These are phyloP conservation scores for Periophthalmus magnuspinnatus DNA, from an alignment of 2,797 vertebrate species.

Conservation along the genomic window DNA sequence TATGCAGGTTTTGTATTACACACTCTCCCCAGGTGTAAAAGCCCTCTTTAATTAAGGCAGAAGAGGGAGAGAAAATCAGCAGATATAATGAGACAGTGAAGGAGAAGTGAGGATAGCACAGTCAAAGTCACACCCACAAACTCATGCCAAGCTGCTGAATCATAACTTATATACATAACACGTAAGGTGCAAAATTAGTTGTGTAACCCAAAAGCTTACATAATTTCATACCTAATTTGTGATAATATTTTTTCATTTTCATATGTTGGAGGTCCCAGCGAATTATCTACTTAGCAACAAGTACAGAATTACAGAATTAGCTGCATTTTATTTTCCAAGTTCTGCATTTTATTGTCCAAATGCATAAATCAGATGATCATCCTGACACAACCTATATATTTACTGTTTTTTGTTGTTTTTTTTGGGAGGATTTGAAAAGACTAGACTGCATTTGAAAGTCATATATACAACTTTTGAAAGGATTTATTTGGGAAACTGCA, in stretches of 20 bases:
- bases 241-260: not conserved
- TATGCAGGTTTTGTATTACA: conserved; percentile 36
- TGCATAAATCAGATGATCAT: no score
- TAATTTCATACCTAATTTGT: not conserved
- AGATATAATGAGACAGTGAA: conserved; percentile 30
- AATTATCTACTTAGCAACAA: not conserved
- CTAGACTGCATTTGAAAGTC: no score
- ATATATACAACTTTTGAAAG: no score
- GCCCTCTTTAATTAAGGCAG: conserved; percentile 35
- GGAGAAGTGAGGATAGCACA: conserved; percentile 22
- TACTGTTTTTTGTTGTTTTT: no score
- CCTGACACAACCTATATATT: no score
- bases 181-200: not conserved
- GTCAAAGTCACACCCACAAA: conserved; percentile 20
- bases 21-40: conserved; percentile 38
- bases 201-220: not conserved
- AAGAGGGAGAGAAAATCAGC: conserved; percentile 23
- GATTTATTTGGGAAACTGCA: no score
- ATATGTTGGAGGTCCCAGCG: not conserved
- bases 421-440: no score
- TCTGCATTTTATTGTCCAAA: not conserved
- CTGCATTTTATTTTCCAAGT: not conserved
- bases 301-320: no score
- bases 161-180: conserved; percentile 11
- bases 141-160: conserved; percentile 14